Conservation (phyloP, 2,888 invertebrate genomes). For the Diarsia rubi region DNA sequence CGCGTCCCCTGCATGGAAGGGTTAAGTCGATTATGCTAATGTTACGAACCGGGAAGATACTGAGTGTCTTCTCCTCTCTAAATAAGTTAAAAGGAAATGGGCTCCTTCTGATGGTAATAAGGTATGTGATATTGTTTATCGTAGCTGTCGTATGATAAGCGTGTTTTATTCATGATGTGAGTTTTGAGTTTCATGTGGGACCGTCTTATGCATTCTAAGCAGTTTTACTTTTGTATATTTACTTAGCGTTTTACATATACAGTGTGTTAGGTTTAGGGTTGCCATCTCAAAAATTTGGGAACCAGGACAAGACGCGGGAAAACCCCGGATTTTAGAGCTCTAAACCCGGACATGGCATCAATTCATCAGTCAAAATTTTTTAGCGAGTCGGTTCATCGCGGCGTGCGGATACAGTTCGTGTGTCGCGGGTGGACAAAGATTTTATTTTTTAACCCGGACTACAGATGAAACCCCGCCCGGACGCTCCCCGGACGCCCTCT, state of each 20-base stretch:
- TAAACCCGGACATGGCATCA: too few species aligned
- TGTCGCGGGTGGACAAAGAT: too few species aligned
- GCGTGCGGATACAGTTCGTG: too few species aligned
- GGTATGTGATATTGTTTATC: slow-evolving; percentile 53
- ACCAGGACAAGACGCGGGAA: too few species aligned
- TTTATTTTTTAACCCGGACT: too few species aligned
- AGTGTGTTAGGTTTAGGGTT: too few species aligned
- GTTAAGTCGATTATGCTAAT: slow-evolving; percentile 65
- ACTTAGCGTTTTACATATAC: neutral
- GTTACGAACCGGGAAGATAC: slow-evolving; percentile 52
- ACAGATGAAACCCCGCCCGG: too few species aligned
- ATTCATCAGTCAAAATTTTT: too few species aligned
- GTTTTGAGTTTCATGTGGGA: slow-evolving; percentile 25
- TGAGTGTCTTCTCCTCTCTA: slow-evolving; percentile 46
- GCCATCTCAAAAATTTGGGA: too few species aligned
- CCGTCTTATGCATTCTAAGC: neutral
- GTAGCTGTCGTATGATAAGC: slow-evolving; percentile 10
- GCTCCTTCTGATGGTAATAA: slow-evolving; percentile 53
- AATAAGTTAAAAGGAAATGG: slow-evolving; percentile 54
- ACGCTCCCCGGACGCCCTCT: too few species aligned
- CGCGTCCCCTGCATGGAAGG: slow-evolving; percentile 45
- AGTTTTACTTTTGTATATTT: neutral
- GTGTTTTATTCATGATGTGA: slow-evolving; percentile 39
- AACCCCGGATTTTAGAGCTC: too few species aligned
- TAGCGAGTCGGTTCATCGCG: too few species aligned